Evolutionary conservation across 2,797 vertebrate genomes (phyloP).

Genomic region (Scolopax rusticola): DNA sequence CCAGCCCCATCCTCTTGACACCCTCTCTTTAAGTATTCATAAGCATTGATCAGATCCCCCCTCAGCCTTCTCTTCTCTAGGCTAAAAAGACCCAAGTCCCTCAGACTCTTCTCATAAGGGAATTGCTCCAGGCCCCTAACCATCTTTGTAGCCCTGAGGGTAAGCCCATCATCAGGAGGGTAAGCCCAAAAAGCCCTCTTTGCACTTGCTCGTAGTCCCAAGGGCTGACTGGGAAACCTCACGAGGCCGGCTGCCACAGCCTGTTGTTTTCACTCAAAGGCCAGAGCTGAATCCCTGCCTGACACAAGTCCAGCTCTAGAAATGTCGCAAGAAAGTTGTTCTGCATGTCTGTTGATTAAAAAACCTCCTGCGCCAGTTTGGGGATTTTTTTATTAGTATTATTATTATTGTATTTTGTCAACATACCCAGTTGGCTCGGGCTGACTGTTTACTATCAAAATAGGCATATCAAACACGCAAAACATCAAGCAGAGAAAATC

Average conservation of each 20-base stretch:
- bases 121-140: too few relatives aligned
- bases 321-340: constrained; percentile 54
- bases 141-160: too few relatives aligned
- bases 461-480: constrained; percentile 13
- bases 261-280: background rate
- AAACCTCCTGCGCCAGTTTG: constrained; percentile 28
- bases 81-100: too few relatives aligned
- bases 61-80: too few relatives aligned
- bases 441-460: constrained; percentile 57
- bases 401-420: constrained; percentile 41
- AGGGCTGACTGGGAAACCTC: rapidly evolving
- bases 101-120: too few relatives aligned
- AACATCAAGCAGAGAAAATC: background rate
- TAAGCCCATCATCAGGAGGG: background rate
- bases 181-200: background rate
- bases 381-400: background rate
- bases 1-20: too few relatives aligned
- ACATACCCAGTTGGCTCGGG: constrained; percentile 7
- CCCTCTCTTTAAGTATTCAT: too few relatives aligned
- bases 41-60: too few relatives aligned
- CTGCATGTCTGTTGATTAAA: constrained; percentile 29
- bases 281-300: background rate
- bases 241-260: rapidly evolving
- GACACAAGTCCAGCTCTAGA: constrained; percentile 17
- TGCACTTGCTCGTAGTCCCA: rapidly evolving